Percentiles rank a stretch among this genome's conserved stretches.
Evolutionary conservation across 2,888 invertebrate genomes (phyloP).

Genomic region (Eristalis arbustorum): DNA sequence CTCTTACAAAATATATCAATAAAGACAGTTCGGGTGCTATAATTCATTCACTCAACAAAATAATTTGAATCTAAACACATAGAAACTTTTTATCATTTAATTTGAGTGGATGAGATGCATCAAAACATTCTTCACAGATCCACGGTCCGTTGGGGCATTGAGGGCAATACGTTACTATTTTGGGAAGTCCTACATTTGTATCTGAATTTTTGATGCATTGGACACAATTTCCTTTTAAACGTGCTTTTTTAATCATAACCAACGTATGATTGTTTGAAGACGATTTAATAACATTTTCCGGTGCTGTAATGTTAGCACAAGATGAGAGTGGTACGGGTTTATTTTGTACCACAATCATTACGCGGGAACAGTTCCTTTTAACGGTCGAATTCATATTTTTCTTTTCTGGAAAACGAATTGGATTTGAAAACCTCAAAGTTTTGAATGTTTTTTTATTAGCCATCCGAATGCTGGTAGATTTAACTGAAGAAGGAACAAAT

Average conservation of each 20-base stretch:
- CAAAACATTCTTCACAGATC: constrained; percentile 79
- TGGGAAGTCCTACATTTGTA: constrained; percentile 72
- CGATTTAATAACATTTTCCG: constrained; percentile 75
- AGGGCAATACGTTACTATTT: constrained; percentile 78
- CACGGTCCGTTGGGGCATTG: constrained; percentile 78
- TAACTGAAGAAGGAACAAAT: not conserved
- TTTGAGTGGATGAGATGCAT: constrained; percentile 37
- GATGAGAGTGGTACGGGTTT: constrained; percentile 46
- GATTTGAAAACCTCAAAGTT: not conserved
- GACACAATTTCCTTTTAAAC: constrained; percentile 78
- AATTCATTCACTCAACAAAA: not conserved
- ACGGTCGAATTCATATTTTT: not conserved
- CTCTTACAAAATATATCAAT: not conserved
- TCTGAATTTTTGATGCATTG: constrained; percentile 75
- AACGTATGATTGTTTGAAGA: constrained; percentile 76
- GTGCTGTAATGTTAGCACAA: constrained; percentile 62
- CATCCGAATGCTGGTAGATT: not conserved
- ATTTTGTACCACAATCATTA: not conserved
- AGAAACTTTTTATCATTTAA: not conserved
- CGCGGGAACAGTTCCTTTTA: not conserved
- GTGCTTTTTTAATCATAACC: constrained; percentile 75
- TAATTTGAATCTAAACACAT: not conserved
- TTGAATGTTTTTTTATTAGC: not conserved
- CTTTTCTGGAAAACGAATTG: constrained; percentile 7
- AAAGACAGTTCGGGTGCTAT: not conserved